Conservation (phyloP, 2,888 invertebrate genomes). For the Reticulitermes lucifugus region DNA sequence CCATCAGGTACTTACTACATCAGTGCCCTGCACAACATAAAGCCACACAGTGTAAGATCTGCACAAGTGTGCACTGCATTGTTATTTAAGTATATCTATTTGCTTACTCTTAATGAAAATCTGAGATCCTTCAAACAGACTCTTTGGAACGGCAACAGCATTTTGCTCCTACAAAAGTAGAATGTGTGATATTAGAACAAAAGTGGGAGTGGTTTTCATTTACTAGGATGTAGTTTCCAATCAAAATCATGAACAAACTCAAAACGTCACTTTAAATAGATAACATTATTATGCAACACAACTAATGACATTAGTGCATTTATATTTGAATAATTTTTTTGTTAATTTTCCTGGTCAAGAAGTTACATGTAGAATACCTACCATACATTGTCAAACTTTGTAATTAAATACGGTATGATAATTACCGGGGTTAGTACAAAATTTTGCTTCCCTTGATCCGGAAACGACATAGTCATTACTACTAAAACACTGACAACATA, state of each 20-base stretch:
- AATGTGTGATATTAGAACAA: background rate
- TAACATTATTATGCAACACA: background rate
- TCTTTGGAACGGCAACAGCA: conserved; percentile 65
- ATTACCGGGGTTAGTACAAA: conserved; percentile 42
- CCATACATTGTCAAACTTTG: too few relatives aligned
- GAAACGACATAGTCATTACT: conserved; percentile 37
- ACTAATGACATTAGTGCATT: background rate
- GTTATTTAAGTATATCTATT: background rate
- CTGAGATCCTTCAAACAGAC: conserved; percentile 77
- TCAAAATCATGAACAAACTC: background rate
- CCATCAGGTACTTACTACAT: too few relatives aligned
- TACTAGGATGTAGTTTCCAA: background rate
- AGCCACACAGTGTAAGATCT: too few relatives aligned
- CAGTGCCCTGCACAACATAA: too few relatives aligned
- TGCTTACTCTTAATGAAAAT: conserved; percentile 77
- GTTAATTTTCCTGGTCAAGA: too few relatives aligned
- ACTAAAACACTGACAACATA: conserved; percentile 22
- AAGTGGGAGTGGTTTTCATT: background rate
- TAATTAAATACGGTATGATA: background rate
- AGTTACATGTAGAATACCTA: too few relatives aligned
- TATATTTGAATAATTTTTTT: background rate
- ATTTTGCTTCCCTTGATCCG: conserved; percentile 50
- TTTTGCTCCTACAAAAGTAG: conserved; percentile 40
- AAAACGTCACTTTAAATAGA: background rate
- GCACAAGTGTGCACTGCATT: too few relatives aligned